These are phyloP conservation scores for Hipposideros larvatus DNA, from an alignment of 2,797 vertebrate species.

Conservation along the genomic window DNA sequence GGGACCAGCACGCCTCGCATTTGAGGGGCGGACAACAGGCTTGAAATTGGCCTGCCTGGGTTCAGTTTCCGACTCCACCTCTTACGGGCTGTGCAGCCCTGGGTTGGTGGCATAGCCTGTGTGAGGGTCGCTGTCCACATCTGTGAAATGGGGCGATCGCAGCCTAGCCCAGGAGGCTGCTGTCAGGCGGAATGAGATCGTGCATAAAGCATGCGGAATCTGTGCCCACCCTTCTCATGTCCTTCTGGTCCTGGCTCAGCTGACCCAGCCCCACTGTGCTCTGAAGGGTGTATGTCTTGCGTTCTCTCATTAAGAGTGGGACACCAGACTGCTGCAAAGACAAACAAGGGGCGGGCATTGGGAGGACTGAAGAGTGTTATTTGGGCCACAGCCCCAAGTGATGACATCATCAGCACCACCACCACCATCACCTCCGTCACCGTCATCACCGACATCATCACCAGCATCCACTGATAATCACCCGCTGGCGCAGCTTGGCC, in stretches of 20 bases:
- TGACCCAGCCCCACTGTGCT: background rate
- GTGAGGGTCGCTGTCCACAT: background rate
- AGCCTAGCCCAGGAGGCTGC: accelerated
- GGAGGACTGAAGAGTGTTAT: background rate
- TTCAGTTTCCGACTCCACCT: background rate
- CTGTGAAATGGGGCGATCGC: accelerated
- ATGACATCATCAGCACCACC: background rate
- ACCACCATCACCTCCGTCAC: too few relatives aligned
- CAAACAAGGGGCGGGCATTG: background rate
- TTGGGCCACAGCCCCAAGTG: background rate
- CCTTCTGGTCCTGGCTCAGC: background rate
- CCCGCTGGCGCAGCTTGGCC: accelerated
- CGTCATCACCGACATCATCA: too few relatives aligned
- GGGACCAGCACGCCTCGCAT: accelerated
- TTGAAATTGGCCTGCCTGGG: accelerated
- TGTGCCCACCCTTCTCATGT: background rate
- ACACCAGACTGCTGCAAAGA: background rate
- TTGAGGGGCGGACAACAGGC: accelerated
- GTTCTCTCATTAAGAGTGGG: background rate
- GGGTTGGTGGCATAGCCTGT: accelerated
- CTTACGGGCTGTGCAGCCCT: accelerated
- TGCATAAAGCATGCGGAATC: accelerated
- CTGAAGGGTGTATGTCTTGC: background rate
- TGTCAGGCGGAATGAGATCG: accelerated
- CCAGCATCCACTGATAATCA: too few relatives aligned